A percentile compares a stretch with the other conserved stretches of the same genome.
Conservation (phyloP, 2,888 invertebrate genomes). For the Caenorhabditis panamensis region DNA sequence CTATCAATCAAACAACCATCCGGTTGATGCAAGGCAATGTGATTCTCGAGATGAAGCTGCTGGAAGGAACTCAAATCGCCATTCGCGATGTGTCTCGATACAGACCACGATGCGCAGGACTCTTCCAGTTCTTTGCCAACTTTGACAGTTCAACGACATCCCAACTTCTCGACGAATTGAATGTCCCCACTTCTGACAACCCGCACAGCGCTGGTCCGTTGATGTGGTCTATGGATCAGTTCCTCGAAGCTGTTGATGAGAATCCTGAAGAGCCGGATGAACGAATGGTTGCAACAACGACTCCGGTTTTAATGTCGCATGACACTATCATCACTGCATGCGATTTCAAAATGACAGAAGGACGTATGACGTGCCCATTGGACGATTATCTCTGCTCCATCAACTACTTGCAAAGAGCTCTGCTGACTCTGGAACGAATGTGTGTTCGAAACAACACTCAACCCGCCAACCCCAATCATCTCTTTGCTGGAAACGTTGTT, state of each 20-base stretch:
- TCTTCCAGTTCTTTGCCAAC: constrained; percentile 61
- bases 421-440: constrained; percentile 47
- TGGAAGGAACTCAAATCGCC: constrained; percentile 64
- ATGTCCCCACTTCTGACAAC: constrained; percentile 28
- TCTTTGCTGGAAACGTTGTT: constrained; percentile 38
- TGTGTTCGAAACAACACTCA: constrained; percentile 6
- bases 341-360: constrained; percentile 46
- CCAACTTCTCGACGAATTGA: constrained; percentile 12
- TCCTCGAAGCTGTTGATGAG: constrained; percentile 15
- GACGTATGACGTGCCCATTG: constrained; percentile 62
- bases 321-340: constrained; percentile 44
- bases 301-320: constrained; percentile 41
- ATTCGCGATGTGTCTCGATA: constrained; percentile 66
- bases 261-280: constrained; percentile 19
- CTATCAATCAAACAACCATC: constrained; percentile 66
- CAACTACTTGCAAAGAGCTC: constrained; percentile 46
- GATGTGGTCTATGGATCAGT: constrained; percentile 38
- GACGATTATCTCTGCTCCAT: constrained; percentile 67
- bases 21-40: constrained; percentile 70
- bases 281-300: constrained; percentile 25
- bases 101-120: constrained; percentile 64
- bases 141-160: constrained; percentile 21
- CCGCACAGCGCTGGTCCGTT: constrained; percentile 20
- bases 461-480: too few relatives aligned
- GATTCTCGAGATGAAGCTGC: constrained; percentile 72